A percentile compares a stretch with the other conserved stretches of the same genome.
Conservation (phyloP, 2,113 vertebrate species). For the Hipposideros armiger region DNA sequence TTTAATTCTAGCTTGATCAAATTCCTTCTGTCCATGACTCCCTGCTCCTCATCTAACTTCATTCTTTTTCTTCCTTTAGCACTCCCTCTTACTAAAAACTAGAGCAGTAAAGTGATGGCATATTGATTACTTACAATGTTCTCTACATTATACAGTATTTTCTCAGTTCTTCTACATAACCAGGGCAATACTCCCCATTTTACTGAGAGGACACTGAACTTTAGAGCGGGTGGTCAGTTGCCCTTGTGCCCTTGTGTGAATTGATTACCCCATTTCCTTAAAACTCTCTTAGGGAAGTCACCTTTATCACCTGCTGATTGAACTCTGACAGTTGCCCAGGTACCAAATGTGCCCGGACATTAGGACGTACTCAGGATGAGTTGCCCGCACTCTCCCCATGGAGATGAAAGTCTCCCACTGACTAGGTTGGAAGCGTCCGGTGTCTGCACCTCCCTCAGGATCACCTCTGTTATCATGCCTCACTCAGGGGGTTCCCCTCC, state of each 20-base stretch:
- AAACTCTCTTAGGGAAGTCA: neutral
- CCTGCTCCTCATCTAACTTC: neutral
- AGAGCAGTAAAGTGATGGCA: neutral
- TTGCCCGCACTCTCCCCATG: neutral
- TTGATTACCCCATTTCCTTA: neutral
- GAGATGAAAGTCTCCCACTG: neutral
- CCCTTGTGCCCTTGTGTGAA: neutral
- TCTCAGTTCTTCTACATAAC: neutral
- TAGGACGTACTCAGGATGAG: neutral
- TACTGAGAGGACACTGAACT: neutral
- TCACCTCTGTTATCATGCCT: neutral
- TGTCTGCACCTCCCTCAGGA: neutral
- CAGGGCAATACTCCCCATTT: neutral
- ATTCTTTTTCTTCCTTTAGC: neutral
- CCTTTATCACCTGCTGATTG: neutral
- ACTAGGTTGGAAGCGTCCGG: neutral
- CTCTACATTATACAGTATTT: neutral
- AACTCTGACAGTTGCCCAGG: neutral
- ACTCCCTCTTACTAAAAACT: neutral
- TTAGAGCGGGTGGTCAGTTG: neutral
- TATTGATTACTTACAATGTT: neutral
- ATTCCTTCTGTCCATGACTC: neutral
- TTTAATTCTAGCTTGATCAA: neutral
- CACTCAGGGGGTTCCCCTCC: neutral
- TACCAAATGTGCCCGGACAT: neutral